Conservation (phyloP, 2,888 invertebrate species). For the Tenthredo amoena region DNA sequence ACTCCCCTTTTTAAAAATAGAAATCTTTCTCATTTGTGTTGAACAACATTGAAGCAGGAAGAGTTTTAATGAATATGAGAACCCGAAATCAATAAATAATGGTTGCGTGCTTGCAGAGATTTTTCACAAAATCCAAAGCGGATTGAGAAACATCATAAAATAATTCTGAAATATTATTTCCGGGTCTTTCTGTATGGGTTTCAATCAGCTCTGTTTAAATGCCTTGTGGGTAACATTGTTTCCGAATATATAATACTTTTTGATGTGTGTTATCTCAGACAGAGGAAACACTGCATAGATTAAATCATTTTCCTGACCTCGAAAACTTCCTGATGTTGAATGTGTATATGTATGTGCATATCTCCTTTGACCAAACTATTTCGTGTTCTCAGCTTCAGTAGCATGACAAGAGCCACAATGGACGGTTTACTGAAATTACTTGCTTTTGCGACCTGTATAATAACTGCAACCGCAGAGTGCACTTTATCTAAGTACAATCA, state of each 20-base stretch:
- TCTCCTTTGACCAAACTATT: neutral
- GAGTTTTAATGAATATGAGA: neutral
- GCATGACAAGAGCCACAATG: constrained; percentile 12
- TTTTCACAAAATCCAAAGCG: neutral
- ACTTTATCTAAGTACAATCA: constrained; percentile 61
- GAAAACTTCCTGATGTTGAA: constrained; percentile 30
- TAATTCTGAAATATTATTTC: neutral
- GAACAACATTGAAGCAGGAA: neutral
- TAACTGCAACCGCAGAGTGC: constrained; percentile 60
- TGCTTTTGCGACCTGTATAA: constrained; percentile 32
- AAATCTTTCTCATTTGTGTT: neutral
- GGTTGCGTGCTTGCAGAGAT: neutral
- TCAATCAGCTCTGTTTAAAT: neutral
- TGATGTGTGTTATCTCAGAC: constrained; percentile 23
- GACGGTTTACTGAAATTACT: constrained; percentile 7
- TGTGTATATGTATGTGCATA: neutral
- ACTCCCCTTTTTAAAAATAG: constrained; percentile 34
- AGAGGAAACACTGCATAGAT: constrained; percentile 31
- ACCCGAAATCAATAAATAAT: neutral
- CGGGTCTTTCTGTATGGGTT: neutral
- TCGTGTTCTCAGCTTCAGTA: neutral
- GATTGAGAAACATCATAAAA: neutral
- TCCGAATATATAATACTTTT: neutral
- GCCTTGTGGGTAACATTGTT: neutral
- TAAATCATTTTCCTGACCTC: neutral